Evolutionary conservation across 1,140 invertebrate species (phyloP).

Genomic region (Neodiprion virginianus): DNA sequence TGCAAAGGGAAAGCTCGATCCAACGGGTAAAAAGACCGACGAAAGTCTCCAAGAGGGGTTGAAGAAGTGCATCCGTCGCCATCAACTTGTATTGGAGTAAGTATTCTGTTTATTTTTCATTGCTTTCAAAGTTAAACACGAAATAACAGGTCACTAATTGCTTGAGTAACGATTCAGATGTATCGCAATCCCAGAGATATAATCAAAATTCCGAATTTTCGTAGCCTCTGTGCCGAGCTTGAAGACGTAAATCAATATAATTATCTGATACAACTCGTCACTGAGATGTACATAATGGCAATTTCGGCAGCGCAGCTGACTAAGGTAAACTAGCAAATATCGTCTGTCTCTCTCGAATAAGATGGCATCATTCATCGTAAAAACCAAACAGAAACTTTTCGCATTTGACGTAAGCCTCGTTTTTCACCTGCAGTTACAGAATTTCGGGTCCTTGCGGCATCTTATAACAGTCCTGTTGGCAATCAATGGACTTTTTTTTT

Average conservation of each 20-base stretch:
- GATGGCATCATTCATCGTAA: too few species aligned
- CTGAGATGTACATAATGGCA: not conserved
- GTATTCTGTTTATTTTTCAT: not conserved
- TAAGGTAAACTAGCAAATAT: not conserved
- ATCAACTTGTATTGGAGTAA: not conserved
- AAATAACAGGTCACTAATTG: too few species aligned
- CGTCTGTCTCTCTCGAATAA: not conserved
- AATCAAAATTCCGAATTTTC: not conserved
- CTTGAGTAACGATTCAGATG: too few species aligned
- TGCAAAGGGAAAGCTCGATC: not conserved
- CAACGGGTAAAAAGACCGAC: not conserved
- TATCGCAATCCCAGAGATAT: too few species aligned
- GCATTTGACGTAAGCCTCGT: not conserved
- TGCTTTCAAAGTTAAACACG: too few species aligned
- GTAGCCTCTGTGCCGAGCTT: not conserved
- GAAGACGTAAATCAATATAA: not conserved
- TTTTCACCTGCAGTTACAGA: not conserved
- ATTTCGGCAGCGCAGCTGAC: not conserved
- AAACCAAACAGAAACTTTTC: too few species aligned
- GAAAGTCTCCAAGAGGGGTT: not conserved
- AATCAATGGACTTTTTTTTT: not conserved
- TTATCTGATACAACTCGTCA: not conserved
- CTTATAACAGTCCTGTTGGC: not conserved
- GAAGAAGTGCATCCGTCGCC: not conserved
- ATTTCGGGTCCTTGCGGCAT: not conserved